Conservation (phyloP, 23 tunicate species). For the Corella eumyota region DNA sequence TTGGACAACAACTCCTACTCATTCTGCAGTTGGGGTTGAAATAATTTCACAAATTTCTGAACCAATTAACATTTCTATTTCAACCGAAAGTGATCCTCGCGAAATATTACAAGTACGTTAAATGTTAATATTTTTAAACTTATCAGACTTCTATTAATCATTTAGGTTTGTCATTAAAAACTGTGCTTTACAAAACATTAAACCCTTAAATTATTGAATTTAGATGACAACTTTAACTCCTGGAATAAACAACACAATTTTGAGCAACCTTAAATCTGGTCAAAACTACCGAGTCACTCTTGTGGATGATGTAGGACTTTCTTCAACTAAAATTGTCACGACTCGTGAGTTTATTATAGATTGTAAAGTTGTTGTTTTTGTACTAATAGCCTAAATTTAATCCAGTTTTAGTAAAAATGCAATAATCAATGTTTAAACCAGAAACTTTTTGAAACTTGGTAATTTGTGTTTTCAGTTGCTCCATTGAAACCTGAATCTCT, state of each 20-base stretch:
- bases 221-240: too few species aligned
- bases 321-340: constrained; percentile 6
- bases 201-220: too few species aligned
- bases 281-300: constrained; percentile 6
- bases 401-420: too few species aligned
- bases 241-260: constrained; percentile 2
- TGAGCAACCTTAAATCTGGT: constrained; percentile 2
- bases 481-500: constrained; percentile 12
- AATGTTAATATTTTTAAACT: background rate
- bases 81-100: background rate
- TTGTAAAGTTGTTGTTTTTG: too few species aligned
- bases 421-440: too few species aligned
- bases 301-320: background rate
- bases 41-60: background rate
- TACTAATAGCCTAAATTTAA: too few species aligned
- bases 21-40: constrained; percentile 3
- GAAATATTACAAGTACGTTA: background rate
- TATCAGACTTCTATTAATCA: too few species aligned
- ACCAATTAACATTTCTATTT: background rate
- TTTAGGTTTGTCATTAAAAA: too few species aligned
- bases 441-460: too few species aligned
- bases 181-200: too few species aligned
- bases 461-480: too few species aligned
- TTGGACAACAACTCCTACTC: constrained; percentile 5
- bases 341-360: constrained; percentile 13